Evolutionary conservation across 2,113 vertebrate genomes (phyloP).

Genomic region (Anoplopoma fimbria): DNA sequence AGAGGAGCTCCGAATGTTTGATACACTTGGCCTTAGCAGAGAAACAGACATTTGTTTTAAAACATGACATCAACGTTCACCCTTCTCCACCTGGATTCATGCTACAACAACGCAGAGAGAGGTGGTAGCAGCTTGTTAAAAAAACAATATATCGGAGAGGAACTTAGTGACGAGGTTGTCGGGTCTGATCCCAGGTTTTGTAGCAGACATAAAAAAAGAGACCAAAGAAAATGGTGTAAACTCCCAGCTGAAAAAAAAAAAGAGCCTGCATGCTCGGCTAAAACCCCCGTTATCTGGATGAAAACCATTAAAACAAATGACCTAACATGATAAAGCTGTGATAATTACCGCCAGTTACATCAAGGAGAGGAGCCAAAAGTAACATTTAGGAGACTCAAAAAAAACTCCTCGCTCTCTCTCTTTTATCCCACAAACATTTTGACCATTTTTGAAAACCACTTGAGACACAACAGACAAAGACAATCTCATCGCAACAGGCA

Average conservation of each 20-base stretch:
- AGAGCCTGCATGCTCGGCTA: slow-evolving; percentile 33
- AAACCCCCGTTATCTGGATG: not conserved
- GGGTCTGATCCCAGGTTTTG: slow-evolving; percentile 1
- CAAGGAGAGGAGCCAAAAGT: slow-evolving; percentile 21
- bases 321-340: slow-evolving; percentile 22
- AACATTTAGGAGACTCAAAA: slow-evolving; percentile 1
- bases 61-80: slow-evolving; percentile 53
- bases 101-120: slow-evolving; percentile 63
- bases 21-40: slow-evolving; percentile 25
- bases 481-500: slow-evolving; percentile 28
- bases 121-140: slow-evolving; percentile 43
- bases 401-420: not conserved
- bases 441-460: slow-evolving; percentile 26
- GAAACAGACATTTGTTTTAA: slow-evolving; percentile 2
- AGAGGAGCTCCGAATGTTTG: not conserved
- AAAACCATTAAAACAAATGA: not conserved
- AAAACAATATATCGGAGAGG: no score
- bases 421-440: no score
- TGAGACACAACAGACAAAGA: slow-evolving; percentile 9
- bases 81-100: slow-evolving; percentile 39
- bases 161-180: not conserved
- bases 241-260: slow-evolving; percentile 21
- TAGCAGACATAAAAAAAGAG: not conserved
- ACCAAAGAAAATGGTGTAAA: slow-evolving; percentile 13
- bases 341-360: slow-evolving; percentile 46